Evolutionary conservation across 2,113 vertebrate species (phyloP), one percentile per base, ranked within the genome.

Genomic region (Syngnathus scovelli): DNA sequence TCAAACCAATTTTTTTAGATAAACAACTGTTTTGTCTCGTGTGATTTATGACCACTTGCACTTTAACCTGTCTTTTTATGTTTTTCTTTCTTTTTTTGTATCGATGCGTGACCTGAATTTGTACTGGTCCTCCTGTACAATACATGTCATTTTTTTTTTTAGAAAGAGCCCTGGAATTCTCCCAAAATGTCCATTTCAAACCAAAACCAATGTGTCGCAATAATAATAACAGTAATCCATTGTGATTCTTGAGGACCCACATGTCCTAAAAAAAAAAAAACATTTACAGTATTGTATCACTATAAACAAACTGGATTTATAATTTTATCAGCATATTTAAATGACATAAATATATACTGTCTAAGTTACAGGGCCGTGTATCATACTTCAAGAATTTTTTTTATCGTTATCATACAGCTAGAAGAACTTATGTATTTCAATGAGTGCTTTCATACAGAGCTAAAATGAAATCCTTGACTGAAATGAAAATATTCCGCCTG

Each of bases 401-500:
- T 33, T 33, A 33, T 3, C 27, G 27, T 33, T 33, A 33, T 33
- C 27, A 33, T 33, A 33, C 27, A 58, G 41, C 41, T 12, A 11
- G 41, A 43, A 43, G 41, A 43, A 43, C 11, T 43, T 9, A 33
- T 27, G 7, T 58, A 37, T 27, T 55, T 33, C 8, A 19, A 21
- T 36, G 16, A 60, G 18, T 38, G 36, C 18, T 36, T 39, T 37
- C 18, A 9, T 36, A 38, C 21, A 62, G 61, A 39, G 36, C 16
- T 27, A 12, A 44, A 44, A 44, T 27, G 39, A 13, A 43, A 43
- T 23, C 9, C 39, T 13, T 37, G 27, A 36, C 27, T 36, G 33
- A 58, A 16, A 58, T n/a, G 19, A 7, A n/a, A n/a, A 52, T 21
- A n/a, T 52, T 52, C 16, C 16, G 71, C 66, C 71, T 72, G 21